Conservation (phyloP, 2,888 invertebrate genomes). For the Ashinkailepas kermadecensis region DNA sequence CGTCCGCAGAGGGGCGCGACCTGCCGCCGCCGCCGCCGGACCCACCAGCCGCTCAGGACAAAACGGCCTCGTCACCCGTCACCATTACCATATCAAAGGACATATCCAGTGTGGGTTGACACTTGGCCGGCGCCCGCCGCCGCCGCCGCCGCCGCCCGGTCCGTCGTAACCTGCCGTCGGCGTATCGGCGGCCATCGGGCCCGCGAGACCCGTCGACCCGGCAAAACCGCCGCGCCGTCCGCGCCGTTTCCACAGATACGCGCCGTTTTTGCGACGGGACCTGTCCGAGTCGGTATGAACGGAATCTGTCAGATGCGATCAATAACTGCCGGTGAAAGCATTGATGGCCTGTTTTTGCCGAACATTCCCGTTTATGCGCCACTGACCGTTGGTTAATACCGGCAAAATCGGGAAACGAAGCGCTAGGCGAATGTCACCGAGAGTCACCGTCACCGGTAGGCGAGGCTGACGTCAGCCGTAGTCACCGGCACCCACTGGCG, state of each 20-base stretch:
- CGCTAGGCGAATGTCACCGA: neutral
- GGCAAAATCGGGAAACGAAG: too few relatives aligned
- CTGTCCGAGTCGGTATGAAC: neutral
- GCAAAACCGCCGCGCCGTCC: too few relatives aligned
- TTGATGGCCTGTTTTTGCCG: neutral
- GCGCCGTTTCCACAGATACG: neutral
- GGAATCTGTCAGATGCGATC: neutral
- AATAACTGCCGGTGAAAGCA: neutral
- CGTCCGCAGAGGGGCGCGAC: too few relatives aligned
- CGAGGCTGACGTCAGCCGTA: too few relatives aligned
- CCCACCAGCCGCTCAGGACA: neutral
- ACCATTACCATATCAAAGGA: conserved; percentile 17
- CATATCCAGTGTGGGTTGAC: neutral
- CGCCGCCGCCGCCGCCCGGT: neutral
- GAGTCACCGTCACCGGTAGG: neutral
- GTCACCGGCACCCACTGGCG: too few relatives aligned
- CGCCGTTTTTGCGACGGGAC: neutral
- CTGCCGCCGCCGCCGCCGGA: too few relatives aligned
- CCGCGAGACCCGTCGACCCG: too few relatives aligned
- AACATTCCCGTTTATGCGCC: neutral
- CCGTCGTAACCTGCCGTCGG: too few relatives aligned
- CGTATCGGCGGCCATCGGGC: too few relatives aligned
- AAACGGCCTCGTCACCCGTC: conserved; percentile 25
- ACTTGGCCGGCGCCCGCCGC: neutral
- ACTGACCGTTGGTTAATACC: neutral